Conservation (phyloP, 2,797 vertebrate genomes). For the Micrastur ruficollis region DNA sequence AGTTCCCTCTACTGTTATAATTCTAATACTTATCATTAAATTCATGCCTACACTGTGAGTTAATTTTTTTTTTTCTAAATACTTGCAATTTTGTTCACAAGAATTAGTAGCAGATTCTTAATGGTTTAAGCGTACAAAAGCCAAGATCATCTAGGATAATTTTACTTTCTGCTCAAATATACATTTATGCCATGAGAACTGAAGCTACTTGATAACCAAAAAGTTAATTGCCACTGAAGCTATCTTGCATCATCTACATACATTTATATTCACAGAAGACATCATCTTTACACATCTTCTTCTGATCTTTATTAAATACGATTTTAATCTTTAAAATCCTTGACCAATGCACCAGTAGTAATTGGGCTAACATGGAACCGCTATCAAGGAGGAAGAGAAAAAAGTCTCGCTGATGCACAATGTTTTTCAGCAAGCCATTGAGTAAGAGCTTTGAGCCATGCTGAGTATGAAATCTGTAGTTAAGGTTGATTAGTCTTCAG, state of each 20-base stretch:
- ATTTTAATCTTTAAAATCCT: conserved; percentile 1
- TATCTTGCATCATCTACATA: not conserved
- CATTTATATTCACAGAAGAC: not conserved
- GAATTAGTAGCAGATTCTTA: not conserved
- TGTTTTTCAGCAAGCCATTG: conserved; percentile 10
- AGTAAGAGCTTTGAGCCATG: not conserved
- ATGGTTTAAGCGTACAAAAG: not conserved
- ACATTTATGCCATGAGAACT: not conserved
- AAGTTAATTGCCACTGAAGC: not conserved
- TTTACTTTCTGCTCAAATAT: not conserved
- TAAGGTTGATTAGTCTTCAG: conserved; percentile 41
- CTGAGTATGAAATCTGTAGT: conserved; percentile 24
- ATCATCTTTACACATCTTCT: not conserved
- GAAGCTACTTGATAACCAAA: not conserved
- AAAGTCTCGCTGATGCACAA: not conserved
- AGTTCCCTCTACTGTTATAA: fast-evolving
- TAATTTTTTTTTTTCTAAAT: not conserved
- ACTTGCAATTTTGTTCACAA: not conserved
- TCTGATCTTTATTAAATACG: not conserved
- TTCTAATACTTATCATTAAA: not conserved
- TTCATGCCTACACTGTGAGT: not conserved
- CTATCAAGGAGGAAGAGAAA: not conserved
- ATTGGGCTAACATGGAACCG: not conserved
- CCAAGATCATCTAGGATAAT: not conserved
- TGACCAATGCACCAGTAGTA: not conserved